These are phyloP conservation scores for Catharus bicknelli DNA, from an alignment of 2,113 vertebrate species.

Conservation along the genomic window DNA sequence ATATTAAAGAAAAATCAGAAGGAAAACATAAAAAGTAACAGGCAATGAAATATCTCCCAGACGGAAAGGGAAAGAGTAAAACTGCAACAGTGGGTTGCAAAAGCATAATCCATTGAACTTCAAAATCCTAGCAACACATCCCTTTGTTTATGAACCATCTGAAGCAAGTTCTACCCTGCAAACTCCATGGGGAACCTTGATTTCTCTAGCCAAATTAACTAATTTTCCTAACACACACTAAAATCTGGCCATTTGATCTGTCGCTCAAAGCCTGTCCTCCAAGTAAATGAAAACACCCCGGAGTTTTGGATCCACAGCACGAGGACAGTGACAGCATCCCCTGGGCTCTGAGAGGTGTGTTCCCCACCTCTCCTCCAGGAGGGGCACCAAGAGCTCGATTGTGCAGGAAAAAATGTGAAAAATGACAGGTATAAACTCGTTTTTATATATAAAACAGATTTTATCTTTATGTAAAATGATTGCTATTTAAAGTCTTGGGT, in stretches of 20 bases:
- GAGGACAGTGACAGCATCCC: not conserved
- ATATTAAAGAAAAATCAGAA: not conserved
- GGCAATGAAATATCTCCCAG: not conserved
- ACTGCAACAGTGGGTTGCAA: conserved; percentile 10
- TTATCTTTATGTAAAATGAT: not conserved
- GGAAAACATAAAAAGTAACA: conserved; percentile 45
- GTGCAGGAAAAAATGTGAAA: not conserved
- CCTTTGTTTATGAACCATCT: not conserved
- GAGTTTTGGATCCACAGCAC: not conserved
- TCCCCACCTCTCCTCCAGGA: not conserved
- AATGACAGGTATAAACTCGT: not conserved
- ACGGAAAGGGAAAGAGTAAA: not conserved
- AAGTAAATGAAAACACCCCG: conserved; percentile 18
- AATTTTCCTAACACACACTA: conserved; percentile 44
- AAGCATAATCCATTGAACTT: not conserved
- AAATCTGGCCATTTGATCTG: conserved; percentile 64
- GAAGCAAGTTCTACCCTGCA: conserved; percentile 4
- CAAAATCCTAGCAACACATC: not conserved
- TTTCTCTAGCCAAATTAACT: conserved; percentile 54
- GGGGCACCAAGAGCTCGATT: not conserved
- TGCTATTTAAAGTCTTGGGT: not conserved
- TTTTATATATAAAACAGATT: not conserved
- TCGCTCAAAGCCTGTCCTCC: conserved; percentile 47
- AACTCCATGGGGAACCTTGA: conserved; percentile 14
- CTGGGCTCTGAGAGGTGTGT: accelerated